Evolutionary conservation across 2,888 invertebrate genomes (phyloP).

Genomic region (Agrochola lota): DNA sequence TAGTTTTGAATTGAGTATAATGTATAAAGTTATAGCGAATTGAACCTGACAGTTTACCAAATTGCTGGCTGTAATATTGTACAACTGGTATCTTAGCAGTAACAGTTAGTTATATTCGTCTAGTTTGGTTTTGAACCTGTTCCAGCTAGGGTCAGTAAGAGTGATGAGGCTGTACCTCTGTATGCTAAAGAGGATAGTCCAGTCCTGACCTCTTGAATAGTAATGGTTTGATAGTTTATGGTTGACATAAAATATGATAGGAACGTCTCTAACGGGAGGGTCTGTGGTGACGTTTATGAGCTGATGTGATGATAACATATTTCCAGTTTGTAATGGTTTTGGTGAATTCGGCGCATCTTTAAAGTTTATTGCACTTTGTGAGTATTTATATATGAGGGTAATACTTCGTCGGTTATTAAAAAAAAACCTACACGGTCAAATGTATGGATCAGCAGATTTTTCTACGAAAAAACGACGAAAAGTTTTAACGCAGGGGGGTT

Average conservation of each 20-base stretch:
- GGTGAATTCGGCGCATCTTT: constrained; percentile 16
- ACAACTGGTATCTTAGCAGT: constrained; percentile 30
- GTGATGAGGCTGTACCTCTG: constrained; percentile 28
- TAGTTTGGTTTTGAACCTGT: constrained; percentile 48
- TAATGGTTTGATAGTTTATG: constrained; percentile 40
- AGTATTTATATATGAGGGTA: too few relatives aligned
- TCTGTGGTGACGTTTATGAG: constrained; percentile 2
- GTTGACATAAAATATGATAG: constrained; percentile 36
- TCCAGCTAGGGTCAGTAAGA: constrained; percentile 31
- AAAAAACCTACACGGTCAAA: too few relatives aligned
- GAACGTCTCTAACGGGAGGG: constrained; percentile 26
- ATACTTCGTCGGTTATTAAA: too few relatives aligned
- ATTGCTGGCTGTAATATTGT: constrained; percentile 17
- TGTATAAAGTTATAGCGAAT: constrained; percentile 27
- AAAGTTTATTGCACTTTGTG: not conserved
- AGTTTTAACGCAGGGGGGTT: too few relatives aligned
- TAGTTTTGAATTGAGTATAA: constrained; percentile 27
- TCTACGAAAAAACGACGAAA: too few relatives aligned
- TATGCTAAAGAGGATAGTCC: not conserved
- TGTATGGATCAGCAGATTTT: too few relatives aligned
- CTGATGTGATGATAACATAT: constrained; percentile 11
- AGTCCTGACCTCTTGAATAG: constrained; percentile 44
- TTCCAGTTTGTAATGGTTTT: constrained; percentile 9
- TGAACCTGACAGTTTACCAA: constrained; percentile 42
- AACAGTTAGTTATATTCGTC: constrained; percentile 32